Conservation (phyloP, 2,113 vertebrate genomes). For the Tricholaema leucomelas region DNA sequence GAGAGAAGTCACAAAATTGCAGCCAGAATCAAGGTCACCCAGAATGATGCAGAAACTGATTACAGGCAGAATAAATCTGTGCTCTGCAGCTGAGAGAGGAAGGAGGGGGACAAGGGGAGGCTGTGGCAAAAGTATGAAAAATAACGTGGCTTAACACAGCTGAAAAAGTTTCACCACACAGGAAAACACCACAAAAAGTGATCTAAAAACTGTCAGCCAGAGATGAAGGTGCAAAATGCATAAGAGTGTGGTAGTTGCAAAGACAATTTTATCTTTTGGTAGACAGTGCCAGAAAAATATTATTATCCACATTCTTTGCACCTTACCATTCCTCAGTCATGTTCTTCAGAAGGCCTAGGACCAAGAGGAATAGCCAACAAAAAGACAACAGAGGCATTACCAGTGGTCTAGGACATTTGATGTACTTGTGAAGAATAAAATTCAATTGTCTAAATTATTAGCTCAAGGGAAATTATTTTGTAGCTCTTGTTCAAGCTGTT, state of each 20-base stretch:
- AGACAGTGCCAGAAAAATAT: background rate
- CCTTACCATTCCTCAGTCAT: background rate
- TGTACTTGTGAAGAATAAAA: background rate
- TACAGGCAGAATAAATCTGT: background rate
- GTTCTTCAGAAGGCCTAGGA: background rate
- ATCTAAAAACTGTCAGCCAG: background rate
- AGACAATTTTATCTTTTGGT: background rate
- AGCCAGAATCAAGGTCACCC: constrained; percentile 8
- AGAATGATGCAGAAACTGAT: constrained; percentile 2
- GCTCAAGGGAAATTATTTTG: constrained; percentile 7
- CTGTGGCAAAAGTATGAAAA: background rate
- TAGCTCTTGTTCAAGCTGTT: constrained; percentile 2
- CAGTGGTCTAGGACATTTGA: background rate
- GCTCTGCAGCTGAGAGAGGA: background rate
- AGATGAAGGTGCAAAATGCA: background rate
- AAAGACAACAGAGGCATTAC: background rate
- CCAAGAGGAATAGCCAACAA: background rate
- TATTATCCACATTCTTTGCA: background rate
- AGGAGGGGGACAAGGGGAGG: background rate
- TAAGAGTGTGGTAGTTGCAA: fast-evolving
- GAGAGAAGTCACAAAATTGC: background rate
- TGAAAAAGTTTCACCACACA: background rate
- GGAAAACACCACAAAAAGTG: background rate
- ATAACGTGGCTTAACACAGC: background rate
- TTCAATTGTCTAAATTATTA: background rate